Percentiles rank a stretch among this genome's conserved stretches.
Conservation (phyloP, 2,113 vertebrate species). For the Poeciliopsis prolifica region DNA sequence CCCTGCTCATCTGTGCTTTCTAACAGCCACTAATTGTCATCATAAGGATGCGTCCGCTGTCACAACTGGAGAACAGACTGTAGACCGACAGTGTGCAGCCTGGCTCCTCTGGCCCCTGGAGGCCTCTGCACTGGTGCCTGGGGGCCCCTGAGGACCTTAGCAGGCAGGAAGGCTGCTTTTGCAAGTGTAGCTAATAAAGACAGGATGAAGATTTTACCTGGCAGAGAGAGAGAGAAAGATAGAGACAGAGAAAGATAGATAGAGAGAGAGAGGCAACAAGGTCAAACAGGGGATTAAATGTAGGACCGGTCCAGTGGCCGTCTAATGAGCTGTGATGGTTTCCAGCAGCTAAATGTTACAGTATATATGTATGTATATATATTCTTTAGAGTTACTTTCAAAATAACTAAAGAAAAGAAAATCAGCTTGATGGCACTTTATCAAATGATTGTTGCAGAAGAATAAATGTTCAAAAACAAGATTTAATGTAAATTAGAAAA, state of each 20-base stretch:
- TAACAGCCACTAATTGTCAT: conserved; percentile 84
- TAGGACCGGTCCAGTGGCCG: conserved; percentile 33
- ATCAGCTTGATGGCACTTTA: no score
- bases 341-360: conserved; percentile 7
- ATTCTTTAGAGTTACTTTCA: no score
- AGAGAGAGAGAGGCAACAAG: conserved; percentile 41
- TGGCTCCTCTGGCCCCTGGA: conserved; percentile 72
- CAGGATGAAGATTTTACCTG: conserved; percentile 64
- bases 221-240: conserved; percentile 21
- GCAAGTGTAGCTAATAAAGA: conserved; percentile 80
- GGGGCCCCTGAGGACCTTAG: conserved; percentile 58
- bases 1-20: conserved; percentile 75
- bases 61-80: conserved; percentile 84
- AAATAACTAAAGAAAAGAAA: no score
- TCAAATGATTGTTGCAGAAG: no score
- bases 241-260: conserved; percentile 14
- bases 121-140: conserved; percentile 57
- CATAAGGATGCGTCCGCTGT: conserved; percentile 81
- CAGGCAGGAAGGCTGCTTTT: conserved; percentile 63
- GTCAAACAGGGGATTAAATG: conserved; percentile 61
- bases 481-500: no score
- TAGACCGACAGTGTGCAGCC: conserved; percentile 78
- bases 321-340: conserved; percentile 37
- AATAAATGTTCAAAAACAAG: no score
- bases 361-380: no score